These are phyloP conservation scores for Actinernus sp. DNA, from an alignment of 92 coral and sea anemone genomes.

Conservation along the genomic window DNA sequence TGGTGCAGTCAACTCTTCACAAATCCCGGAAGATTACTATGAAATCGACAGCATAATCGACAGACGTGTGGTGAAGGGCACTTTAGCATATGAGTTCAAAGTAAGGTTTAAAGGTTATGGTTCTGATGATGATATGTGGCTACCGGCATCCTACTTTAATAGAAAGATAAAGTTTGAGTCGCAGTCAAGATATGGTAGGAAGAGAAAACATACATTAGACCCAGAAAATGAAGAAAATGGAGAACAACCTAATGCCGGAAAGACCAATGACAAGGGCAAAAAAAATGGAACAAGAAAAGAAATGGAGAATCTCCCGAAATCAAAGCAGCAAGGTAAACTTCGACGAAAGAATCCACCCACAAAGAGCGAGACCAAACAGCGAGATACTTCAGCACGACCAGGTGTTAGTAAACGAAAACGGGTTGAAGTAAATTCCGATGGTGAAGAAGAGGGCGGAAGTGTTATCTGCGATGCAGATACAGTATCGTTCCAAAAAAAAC, in stretches of 20 bases:
- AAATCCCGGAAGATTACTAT: not conserved
- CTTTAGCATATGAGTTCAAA: slow-evolving; percentile 38
- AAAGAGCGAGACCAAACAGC: no score
- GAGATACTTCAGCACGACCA: no score
- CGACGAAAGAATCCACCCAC: no score
- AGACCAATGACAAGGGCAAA: not conserved
- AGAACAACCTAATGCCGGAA: not conserved
- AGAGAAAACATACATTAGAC: slow-evolving; percentile 30
- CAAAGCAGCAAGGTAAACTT: slow-evolving; percentile 2
- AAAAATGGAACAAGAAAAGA: not conserved
- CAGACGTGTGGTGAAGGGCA: slow-evolving; percentile 2
- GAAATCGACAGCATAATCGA: slow-evolving; percentile 3
- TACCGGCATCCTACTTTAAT: slow-evolving; percentile 40
- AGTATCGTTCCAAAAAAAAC: no score
- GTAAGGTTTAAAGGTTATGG: slow-evolving; percentile 59
- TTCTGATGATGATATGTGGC: slow-evolving; percentile 53
- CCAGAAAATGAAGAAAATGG: slow-evolving; percentile 18
- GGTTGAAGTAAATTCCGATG: no score
- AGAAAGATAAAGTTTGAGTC: slow-evolving; percentile 13
- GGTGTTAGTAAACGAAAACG: no score
- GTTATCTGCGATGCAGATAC: no score
- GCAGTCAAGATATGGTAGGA: slow-evolving; percentile 22
- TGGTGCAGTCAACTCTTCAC: no score
- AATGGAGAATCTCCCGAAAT: not conserved
- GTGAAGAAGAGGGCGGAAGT: no score